phyloP scores from a whole-genome alignment of 2,888 invertebrate species.

The Apotomis capreana region DNA sequence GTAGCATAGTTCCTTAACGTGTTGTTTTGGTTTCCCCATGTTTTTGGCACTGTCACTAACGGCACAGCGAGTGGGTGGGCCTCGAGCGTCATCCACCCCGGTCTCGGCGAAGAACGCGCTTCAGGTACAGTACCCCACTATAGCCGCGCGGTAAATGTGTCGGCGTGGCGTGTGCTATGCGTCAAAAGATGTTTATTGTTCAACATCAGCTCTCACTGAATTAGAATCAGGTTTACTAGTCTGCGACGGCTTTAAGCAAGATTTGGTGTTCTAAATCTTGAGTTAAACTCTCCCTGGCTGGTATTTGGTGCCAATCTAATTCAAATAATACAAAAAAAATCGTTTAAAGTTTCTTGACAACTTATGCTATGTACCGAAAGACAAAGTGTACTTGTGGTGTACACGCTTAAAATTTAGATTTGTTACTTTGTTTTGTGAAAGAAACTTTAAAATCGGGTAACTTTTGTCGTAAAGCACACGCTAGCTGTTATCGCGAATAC shows the following conservation, averaged over 20 bases:
- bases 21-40: constrained; percentile 74
- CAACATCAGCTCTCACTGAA: background rate
- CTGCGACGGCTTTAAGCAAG: background rate
- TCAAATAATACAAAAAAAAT: background rate
- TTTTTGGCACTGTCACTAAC: constrained; percentile 79
- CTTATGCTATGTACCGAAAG: too few species aligned
- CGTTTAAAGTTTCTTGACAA: constrained; percentile 20
- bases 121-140: constrained; percentile 85
- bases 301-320: background rate
- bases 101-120: constrained; percentile 85
- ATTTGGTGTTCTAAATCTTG: background rate
- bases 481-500: constrained; percentile 52
- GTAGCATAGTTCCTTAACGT: constrained; percentile 73
- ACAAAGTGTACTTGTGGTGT: background rate
- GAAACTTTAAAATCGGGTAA: constrained; percentile 19
- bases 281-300: background rate
- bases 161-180: constrained; percentile 54
- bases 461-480: constrained; percentile 69
- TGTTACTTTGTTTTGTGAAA: constrained; percentile 19
- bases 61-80: constrained; percentile 77
- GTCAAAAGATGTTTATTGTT: constrained; percentile 47
- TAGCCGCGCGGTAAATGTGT: constrained; percentile 75
- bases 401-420: background rate
- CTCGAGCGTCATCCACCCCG: constrained; percentile 83
- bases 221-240: background rate